Base-by-base conservation (phyloP, 37 sponge, comb jelly and placozoan species). In the Geodia barretti region DNA sequence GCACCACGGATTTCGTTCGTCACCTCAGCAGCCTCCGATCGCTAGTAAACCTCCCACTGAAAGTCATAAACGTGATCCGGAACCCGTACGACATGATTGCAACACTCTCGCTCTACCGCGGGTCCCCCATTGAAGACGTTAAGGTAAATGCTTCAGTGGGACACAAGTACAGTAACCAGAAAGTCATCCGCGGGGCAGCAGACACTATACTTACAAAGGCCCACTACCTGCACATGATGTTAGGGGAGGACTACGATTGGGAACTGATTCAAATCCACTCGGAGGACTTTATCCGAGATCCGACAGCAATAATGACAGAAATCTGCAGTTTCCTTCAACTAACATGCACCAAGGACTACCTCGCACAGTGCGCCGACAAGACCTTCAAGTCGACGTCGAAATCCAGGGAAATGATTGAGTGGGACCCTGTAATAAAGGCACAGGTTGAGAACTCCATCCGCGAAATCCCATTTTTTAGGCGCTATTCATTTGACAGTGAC, bases 31-130 rank as follows among this genome's bases (percentile, higher is more conserved):
- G 26, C 24, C 41, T 78, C 17, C 9, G 14, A 3, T 25, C 11
- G 33, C 33, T 62, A 33, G 79, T 78, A 3, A 3, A 35, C 37
- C 39, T 78, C 25, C 79, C 79, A 31, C 14, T 78, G 28, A 29
- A 30, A 29, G 66, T 36, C 42, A 62, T 84, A 20, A 75, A 84
- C 66, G 76, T 75, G 24, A 37, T 84, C 28, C 60, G 84, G 9
- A 84, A 84, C 60, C 84, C 84, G 2, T 84, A 65, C 36, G 84
- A 84, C 60, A 84, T 70, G 36, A 76, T 84, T n/a, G 84, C 84
- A 35, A 84, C 84, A 32, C 38, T 41, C 39, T 25, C 36, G 17
- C 70, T 84, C 42, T 84, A 84, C 31, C 31, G 60, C 21, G 36
- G 26, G 7, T 32, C 68, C 25, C 37, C 58, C 34, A 1, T 32